A percentile compares a stretch with the other conserved stretches of the same genome.
Conservation (phyloP, 2,888 invertebrate species). For the Oscheius sp. region DNA sequence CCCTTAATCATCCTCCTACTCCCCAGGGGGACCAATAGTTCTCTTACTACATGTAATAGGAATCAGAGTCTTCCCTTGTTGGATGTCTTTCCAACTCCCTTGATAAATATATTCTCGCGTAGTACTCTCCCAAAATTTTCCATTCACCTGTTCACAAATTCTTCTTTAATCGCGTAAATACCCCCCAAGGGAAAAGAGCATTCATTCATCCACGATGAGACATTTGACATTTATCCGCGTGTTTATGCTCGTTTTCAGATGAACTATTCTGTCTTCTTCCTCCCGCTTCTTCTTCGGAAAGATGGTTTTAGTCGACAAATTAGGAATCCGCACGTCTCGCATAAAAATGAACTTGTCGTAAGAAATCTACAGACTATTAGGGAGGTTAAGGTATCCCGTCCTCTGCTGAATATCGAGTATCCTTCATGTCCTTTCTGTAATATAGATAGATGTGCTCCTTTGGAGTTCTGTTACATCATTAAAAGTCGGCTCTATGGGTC, state of each 20-base stretch:
- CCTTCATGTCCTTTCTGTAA: constrained; percentile 44
- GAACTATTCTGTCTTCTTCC: constrained; percentile 9
- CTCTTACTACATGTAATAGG: not conserved
- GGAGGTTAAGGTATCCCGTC: constrained; percentile 25
- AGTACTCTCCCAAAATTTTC: not conserved
- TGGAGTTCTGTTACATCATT: constrained; percentile 47
- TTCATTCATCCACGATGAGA: constrained; percentile 24
- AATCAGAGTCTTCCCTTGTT: not conserved
- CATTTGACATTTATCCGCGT: not conserved
- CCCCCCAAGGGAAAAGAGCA: not conserved
- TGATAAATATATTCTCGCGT: too few relatives aligned
- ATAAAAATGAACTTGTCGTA: constrained; percentile 8
- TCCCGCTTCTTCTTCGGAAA: not conserved
- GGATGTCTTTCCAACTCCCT: not conserved
- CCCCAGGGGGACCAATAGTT: not conserved
- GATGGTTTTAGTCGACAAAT: not conserved
- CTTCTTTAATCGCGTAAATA: not conserved
- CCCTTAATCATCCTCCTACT: not conserved
- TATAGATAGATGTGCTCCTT: constrained; percentile 40
- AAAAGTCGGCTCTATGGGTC: constrained; percentile 33
- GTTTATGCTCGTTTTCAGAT: constrained; percentile 4
- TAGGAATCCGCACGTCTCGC: not conserved
- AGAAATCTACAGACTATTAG: not conserved
- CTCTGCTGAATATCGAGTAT: not conserved
- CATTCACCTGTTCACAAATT: not conserved